Conservation (phyloP, 2,888 invertebrate genomes). For the Drosophila meridiana region DNA sequence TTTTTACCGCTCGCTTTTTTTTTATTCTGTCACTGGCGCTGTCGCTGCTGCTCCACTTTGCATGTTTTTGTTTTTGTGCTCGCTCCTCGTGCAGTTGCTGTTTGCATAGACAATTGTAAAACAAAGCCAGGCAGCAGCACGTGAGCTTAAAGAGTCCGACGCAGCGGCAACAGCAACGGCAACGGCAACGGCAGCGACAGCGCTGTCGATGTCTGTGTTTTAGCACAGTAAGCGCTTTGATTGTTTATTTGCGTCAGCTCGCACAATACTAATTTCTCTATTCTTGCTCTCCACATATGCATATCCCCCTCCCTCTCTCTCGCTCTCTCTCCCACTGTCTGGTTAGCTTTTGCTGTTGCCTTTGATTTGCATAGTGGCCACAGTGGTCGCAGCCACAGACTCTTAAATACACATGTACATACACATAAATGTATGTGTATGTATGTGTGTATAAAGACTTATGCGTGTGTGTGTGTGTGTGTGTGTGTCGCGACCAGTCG, state of each 20-base stretch:
- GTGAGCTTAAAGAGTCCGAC: constrained; percentile 50
- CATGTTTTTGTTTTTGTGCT: constrained; percentile 26
- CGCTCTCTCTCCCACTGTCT: not conserved
- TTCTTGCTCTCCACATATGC: constrained; percentile 9
- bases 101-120: constrained; percentile 59
- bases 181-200: not conserved
- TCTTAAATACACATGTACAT: constrained; percentile 13
- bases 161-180: constrained; percentile 8
- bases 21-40: constrained; percentile 26
- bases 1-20: constrained; percentile 12
- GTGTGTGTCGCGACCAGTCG: constrained; percentile 13
- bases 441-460: not conserved
- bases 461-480: not conserved
- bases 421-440: not conserved
- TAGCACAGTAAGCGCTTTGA: constrained; percentile 39
- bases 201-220: constrained; percentile 33
- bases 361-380: constrained; percentile 54
- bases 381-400: constrained; percentile 11
- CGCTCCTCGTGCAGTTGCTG: constrained; percentile 32
- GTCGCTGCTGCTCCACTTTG: constrained; percentile 39
- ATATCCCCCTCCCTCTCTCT: not conserved
- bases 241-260: constrained; percentile 38
- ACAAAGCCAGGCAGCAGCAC: constrained; percentile 49
- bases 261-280: constrained; percentile 48
- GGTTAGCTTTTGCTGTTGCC: constrained; percentile 29